These are phyloP conservation scores for Anagyrus pseudococci DNA, from an alignment of 2,888 invertebrate genomes.

Conservation along the genomic window DNA sequence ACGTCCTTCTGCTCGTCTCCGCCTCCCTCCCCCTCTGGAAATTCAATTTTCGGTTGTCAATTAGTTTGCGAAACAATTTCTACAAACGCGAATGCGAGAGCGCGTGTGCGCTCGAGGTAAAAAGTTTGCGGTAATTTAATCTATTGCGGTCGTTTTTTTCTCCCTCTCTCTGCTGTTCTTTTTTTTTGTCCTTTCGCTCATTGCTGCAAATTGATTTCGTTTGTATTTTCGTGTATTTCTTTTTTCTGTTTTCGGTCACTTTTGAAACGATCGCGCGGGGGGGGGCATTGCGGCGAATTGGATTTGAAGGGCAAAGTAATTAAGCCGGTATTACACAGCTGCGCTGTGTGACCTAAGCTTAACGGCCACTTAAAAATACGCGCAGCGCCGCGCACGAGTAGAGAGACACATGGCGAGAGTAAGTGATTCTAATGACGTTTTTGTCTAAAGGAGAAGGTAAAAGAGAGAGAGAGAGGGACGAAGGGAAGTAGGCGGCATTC, in stretches of 20 bases:
- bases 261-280: no score
- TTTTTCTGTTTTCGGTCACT: no score
- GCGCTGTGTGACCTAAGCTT: neutral
- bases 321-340: no score
- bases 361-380: constrained; percentile 3
- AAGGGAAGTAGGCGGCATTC: constrained; percentile 14
- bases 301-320: no score
- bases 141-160: neutral
- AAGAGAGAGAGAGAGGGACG: neutral
- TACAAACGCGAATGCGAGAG: neutral
- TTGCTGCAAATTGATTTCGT: neutral
- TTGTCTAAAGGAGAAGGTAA: no score
- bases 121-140: neutral
- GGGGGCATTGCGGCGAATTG: no score
- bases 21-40: neutral
- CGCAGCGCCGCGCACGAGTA: no score
- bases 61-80: neutral
- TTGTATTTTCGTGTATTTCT: no score
- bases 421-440: constrained; percentile 21
- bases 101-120: neutral
- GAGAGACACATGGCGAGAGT: neutral
- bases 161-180: neutral
- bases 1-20: neutral
- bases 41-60: constrained; percentile 11
- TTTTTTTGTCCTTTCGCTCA: neutral